A percentile compares a stretch with the other conserved stretches of the same genome.
Evolutionary conservation across 2,113 vertebrate species (phyloP).

Genomic region (Lagopus leucura): DNA sequence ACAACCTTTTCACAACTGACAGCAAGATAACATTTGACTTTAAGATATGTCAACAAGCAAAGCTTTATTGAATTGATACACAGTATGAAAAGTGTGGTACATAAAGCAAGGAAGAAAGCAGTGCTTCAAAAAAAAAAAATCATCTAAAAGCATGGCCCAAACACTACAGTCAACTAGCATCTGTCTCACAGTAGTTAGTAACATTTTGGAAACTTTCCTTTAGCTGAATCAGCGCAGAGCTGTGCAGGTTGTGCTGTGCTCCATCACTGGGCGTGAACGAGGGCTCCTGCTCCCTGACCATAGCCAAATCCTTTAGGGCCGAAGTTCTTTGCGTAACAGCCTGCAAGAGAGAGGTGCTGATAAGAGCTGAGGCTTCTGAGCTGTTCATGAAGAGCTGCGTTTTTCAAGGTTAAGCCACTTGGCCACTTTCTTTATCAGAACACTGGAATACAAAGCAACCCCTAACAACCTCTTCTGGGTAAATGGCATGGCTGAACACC

Average conservation of each 20-base stretch:
- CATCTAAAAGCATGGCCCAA: background rate
- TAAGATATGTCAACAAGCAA: conserved; percentile 28
- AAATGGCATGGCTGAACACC: accelerated
- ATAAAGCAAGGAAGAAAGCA: conserved; percentile 1
- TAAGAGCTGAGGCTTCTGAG: background rate
- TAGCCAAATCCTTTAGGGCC: conserved; percentile 88
- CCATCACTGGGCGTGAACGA: conserved; percentile 83
- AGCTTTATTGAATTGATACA: conserved; percentile 57
- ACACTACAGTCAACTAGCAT: conserved; percentile 35
- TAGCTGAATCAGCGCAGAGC: conserved; percentile 41
- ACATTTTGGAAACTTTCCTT: conserved; percentile 9
- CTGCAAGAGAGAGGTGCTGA: conserved; percentile 4
- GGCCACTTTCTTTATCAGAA: background rate
- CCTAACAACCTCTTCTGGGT: accelerated
- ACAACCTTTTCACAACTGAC: background rate
- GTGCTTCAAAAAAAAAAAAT: background rate
- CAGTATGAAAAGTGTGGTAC: conserved; percentile 12
- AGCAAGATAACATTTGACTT: background rate
- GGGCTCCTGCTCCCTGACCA: conserved; percentile 84
- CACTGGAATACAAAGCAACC: accelerated
- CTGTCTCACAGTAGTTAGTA: conserved; percentile 76
- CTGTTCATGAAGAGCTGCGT: background rate
- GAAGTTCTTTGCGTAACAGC: conserved; percentile 88
- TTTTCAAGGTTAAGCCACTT: background rate
- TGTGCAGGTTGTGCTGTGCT: background rate